Evolutionary conservation across 1,140 invertebrate genomes (phyloP).

Genomic region (Bradynema listronoti): DNA sequence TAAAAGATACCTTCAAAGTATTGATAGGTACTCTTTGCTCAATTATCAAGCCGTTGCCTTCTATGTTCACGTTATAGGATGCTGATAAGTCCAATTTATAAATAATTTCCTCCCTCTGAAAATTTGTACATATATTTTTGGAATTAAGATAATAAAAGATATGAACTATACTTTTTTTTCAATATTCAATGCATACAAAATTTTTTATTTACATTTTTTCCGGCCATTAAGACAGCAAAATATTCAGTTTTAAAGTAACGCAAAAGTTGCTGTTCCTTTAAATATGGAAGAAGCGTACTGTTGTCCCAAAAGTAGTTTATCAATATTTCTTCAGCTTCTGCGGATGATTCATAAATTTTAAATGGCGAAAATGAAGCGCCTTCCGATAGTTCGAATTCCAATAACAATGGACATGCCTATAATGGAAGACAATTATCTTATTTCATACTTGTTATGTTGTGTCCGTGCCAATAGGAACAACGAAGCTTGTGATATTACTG

Average conservation of each 20-base stretch:
- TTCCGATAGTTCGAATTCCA: constrained; percentile 34
- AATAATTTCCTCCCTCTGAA: constrained; percentile 26
- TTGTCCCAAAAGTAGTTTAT: constrained; percentile 42
- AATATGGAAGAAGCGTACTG: constrained; percentile 27
- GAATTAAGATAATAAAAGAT: too few species aligned
- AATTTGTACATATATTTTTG: constrained; percentile 11
- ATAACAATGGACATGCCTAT: constrained; percentile 25
- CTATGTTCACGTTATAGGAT: constrained; percentile 45
- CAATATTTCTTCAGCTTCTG: constrained; percentile 7
- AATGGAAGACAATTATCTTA: not conserved
- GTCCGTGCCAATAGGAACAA: too few species aligned
- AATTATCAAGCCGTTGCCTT: constrained; percentile 31
- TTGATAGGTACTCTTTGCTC: constrained; percentile 29
- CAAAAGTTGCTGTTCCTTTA: constrained; percentile 33
- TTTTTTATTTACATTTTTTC: constrained; percentile 19
- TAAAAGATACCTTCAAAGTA: constrained; percentile 29
- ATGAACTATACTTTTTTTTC: too few species aligned
- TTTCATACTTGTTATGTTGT: constrained; percentile 1
- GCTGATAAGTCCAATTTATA: constrained; percentile 34
- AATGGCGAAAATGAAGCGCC: constrained; percentile 28
- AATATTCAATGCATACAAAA: constrained; percentile 1
- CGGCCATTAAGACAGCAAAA: constrained; percentile 34
- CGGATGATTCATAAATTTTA: constrained; percentile 13
- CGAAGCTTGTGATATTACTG: too few species aligned
- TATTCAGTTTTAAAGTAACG: constrained; percentile 40